These are phyloP conservation scores for Amphimedon queenslandica DNA, from an alignment of 37 sponge, comb jelly and placozoan species.

Conservation along the genomic window DNA sequence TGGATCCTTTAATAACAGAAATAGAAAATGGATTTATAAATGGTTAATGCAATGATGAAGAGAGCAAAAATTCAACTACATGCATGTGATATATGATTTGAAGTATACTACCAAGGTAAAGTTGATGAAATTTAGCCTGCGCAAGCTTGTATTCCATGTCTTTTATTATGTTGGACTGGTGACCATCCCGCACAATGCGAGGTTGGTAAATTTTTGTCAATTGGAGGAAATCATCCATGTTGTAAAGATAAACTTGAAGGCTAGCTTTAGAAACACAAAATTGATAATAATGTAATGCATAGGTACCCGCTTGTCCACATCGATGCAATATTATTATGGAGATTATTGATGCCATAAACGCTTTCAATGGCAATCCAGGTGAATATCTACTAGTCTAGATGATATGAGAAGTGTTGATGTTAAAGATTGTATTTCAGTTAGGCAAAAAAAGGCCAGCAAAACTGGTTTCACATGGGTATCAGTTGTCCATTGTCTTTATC, in stretches of 20 bases:
- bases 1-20: slow-evolving; percentile 17
- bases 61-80: no score
- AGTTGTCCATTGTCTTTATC: slow-evolving; percentile 7
- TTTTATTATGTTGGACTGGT: slow-evolving; percentile 28
- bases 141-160: slow-evolving; percentile 5
- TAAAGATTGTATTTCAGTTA: slow-evolving; percentile 7
- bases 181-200: slow-evolving; percentile 30
- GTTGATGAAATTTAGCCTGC: slow-evolving; percentile 19
- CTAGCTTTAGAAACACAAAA: neutral
- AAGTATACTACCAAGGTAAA: neutral
- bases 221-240: slow-evolving; percentile 6
- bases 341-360: slow-evolving; percentile 4
- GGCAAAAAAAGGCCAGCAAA: slow-evolving; percentile 15
- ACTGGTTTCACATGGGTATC: slow-evolving; percentile 14
- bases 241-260: neutral
- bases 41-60: no score
- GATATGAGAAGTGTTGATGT: neutral
- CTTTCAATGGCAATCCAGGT: neutral
- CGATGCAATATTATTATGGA: slow-evolving; percentile 14
- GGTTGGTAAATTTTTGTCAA: slow-evolving; percentile 10
- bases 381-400: no score
- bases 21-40: slow-evolving; percentile 15
- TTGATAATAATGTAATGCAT: no score
- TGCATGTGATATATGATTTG: slow-evolving; percentile 4
- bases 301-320: neutral